phyloP scores from a whole-genome alignment of 2,888 invertebrate species.

The Cataglyphis livida region DNA sequence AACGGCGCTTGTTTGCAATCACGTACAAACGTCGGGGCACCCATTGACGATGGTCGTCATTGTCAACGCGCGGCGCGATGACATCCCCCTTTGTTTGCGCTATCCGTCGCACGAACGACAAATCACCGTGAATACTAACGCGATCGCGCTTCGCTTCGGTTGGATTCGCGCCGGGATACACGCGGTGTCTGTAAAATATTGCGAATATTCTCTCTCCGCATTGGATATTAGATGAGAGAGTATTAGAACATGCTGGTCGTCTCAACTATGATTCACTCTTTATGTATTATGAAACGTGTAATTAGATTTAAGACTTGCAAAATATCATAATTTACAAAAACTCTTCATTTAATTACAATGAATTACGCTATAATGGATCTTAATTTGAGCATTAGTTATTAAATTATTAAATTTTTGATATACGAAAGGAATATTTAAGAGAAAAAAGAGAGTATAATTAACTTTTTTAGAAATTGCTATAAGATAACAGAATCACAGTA shows the following conservation, averaged over 20 bases:
- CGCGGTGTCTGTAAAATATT: slow-evolving; percentile 35
- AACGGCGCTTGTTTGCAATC: slow-evolving; percentile 62
- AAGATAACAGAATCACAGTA: not conserved
- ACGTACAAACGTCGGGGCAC: slow-evolving; percentile 62
- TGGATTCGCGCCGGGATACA: slow-evolving; percentile 43
- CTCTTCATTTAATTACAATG: not conserved
- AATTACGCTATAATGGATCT: not conserved
- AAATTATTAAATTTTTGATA: not conserved
- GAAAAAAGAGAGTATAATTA: not conserved
- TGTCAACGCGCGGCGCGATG: slow-evolving; percentile 67
- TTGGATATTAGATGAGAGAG: not conserved
- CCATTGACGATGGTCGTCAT: slow-evolving; percentile 67
- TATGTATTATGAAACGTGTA: not conserved
- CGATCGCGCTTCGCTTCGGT: slow-evolving; percentile 41
- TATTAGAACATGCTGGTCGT: not conserved
- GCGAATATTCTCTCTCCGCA: not conserved
- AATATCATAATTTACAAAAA: not conserved
- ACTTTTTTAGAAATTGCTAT: not conserved
- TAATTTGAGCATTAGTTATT: slow-evolving; percentile 1
- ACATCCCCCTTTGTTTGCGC: slow-evolving; percentile 65
- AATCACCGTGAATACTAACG: slow-evolving; percentile 68
- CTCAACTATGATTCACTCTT: not conserved
- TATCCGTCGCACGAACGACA: slow-evolving; percentile 65
- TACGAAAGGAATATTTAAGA: not conserved
- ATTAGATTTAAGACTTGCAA: not conserved